These are phyloP conservation scores for Pipistrellus nathusii DNA, from an alignment of 2,797 vertebrate species.

Conservation along the genomic window DNA sequence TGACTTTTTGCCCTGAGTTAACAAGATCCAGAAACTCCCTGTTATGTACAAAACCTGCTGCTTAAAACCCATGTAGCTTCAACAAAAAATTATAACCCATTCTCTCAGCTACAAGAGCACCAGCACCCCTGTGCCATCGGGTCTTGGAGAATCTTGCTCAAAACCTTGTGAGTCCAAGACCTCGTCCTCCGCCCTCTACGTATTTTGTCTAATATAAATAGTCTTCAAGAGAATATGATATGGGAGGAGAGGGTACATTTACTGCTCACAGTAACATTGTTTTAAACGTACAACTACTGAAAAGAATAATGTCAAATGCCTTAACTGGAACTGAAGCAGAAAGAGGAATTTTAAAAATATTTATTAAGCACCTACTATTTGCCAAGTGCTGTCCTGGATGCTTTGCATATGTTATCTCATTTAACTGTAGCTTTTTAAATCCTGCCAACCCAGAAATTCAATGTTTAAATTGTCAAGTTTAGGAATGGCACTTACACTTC, in stretches of 20 bases:
- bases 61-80: conserved; percentile 82
- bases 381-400: neutral
- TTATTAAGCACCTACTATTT: conserved; percentile 72
- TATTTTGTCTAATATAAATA: conserved; percentile 62
- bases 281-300: conserved; percentile 55
- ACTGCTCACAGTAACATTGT: neutral
- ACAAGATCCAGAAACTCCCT: conserved; percentile 88
- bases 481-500: neutral
- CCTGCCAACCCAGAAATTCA: conserved; percentile 10
- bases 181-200: conserved; percentile 13
- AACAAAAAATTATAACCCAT: conserved; percentile 82
- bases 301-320: conserved; percentile 69
- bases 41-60: conserved; percentile 84
- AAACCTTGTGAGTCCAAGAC: conserved; percentile 73
- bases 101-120: conserved; percentile 77
- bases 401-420: neutral
- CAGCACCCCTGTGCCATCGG: conserved; percentile 62
- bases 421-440: conserved; percentile 31
- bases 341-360: conserved; percentile 42
- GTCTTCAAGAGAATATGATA: neutral
- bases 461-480: conserved; percentile 12
- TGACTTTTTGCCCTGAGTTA: conserved; percentile 89
- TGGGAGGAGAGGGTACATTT: neutral
- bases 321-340: conserved; percentile 42
- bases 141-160: conserved; percentile 72